Percentiles rank a stretch among this genome's conserved stretches.
phyloP scores from a whole-genome alignment of 2,113 vertebrate species.

The Euleptes europaea region DNA sequence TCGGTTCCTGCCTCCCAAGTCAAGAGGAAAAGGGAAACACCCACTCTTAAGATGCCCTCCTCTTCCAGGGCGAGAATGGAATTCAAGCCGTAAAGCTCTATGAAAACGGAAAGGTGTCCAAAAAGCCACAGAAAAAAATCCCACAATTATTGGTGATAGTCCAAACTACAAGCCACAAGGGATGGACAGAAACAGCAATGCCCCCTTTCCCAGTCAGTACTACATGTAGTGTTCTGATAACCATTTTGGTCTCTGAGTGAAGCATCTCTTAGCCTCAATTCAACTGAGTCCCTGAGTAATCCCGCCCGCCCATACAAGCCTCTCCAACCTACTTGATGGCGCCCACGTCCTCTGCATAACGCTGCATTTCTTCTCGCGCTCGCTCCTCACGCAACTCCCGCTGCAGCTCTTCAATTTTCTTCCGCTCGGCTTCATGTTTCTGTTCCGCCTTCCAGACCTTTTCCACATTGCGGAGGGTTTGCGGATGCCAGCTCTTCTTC shows the following conservation, averaged over 20 bases:
- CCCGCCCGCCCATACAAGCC: not conserved
- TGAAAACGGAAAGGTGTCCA: not conserved
- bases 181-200: not conserved
- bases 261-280: not conserved
- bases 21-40: no score
- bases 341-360: constrained; percentile 87
- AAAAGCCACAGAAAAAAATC: not conserved
- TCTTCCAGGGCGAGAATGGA: no score
- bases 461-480: constrained; percentile 97
- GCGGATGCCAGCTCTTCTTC: constrained; percentile 99
- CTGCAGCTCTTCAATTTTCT: constrained; percentile 97
- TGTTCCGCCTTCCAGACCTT: constrained; percentile 98
- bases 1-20: no score
- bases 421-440: constrained; percentile 90
- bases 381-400: constrained; percentile 92
- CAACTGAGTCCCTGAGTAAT: not conserved
- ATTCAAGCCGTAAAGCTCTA: not conserved
- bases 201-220: not conserved
- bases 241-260: not conserved
- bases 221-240: not conserved
- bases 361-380: constrained; percentile 92
- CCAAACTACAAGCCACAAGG: no score
- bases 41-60: no score
- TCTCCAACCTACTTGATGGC: constrained; percentile 82
- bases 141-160: no score